Base-by-base conservation (phyloP, 1,140 invertebrate genomes). In the Caenorhabditis remanei region DNA sequence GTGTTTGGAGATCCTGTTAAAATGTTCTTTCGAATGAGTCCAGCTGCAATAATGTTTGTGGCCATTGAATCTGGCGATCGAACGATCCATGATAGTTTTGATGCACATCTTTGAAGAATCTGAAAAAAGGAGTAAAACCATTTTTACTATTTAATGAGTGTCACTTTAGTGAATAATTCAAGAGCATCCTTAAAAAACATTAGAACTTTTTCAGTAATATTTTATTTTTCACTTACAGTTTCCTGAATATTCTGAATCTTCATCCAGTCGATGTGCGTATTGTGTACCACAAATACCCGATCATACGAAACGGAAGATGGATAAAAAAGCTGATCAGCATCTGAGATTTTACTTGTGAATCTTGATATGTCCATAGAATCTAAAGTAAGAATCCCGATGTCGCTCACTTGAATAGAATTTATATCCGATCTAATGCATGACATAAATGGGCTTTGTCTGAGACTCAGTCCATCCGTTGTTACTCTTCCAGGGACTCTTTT, bases 401-500 rank as follows among this genome's bases (percentile, higher is more conserved):
- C 61, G 14, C 9, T 63, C 24, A 63, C 61, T 11, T 63, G 21
- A 13, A 4, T 11, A 32, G 61, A 13, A 40, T 8, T 11, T 7
- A 63, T 63, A 8, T 63, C 61, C 21, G 61, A 63, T 40, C n/a
- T 24, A 32, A 63, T 32, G 24, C 61, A 63, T 13, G 61, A 63
- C 61, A 63, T 63, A 24, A 63, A 63, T 63, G 61, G 61, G 24
- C 61, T 32, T 40, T 63, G 61, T 32, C 61, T 4, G 0, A 63
- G 61, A 13, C 2, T 24, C 11, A 24, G 5, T 8, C 14, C 24
- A 40, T 63, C 61, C 21, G 24, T 24, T 13, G 14, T 9, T 13
- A 63, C 61, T 63, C 61, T 63, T 32, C 61, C 61, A 21, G 61
- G 61, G 9, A 63, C 61, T 63, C 61, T 4, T 32, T 63, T 63